Conservation (phyloP, 2,888 invertebrate species). For the Emmelina monodactyla region DNA sequence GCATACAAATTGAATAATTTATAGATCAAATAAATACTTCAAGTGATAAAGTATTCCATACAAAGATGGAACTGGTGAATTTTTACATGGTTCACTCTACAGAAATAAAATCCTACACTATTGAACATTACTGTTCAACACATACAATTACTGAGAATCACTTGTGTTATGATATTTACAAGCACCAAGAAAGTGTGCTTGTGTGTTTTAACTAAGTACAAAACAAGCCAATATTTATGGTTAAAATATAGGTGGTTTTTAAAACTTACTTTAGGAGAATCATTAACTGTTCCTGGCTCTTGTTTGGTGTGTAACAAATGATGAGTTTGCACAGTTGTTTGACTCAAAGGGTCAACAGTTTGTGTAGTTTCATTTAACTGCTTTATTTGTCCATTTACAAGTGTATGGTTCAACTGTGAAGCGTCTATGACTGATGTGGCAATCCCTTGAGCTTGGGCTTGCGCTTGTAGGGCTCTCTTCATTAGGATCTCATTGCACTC, state of each 20-base stretch:
- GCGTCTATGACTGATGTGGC: slow-evolving; percentile 57
- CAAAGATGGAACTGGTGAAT: too few relatives aligned
- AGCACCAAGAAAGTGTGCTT: too few relatives aligned
- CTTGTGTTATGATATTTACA: too few relatives aligned
- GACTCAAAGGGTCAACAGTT: slow-evolving; percentile 38
- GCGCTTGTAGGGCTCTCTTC: slow-evolving; percentile 76
- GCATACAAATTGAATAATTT: too few relatives aligned
- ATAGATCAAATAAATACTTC: too few relatives aligned
- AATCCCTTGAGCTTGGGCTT: slow-evolving; percentile 70
- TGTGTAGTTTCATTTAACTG: slow-evolving; percentile 41
- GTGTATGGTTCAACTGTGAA: slow-evolving; percentile 50
- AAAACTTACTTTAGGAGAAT: slow-evolving; percentile 51
- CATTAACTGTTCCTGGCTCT: slow-evolving; percentile 67
- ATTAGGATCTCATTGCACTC: slow-evolving; percentile 81
- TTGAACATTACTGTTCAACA: too few relatives aligned
- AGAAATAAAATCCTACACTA: too few relatives aligned
- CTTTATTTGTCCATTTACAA: slow-evolving; percentile 51
- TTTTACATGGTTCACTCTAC: too few relatives aligned
- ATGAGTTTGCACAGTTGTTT: slow-evolving; percentile 45
- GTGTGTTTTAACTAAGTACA: background rate
- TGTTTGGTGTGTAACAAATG: slow-evolving; percentile 64
- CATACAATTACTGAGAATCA: too few relatives aligned
- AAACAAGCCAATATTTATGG: too few relatives aligned
- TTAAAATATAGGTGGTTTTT: background rate
- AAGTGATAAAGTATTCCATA: too few relatives aligned